These are phyloP conservation scores for Horisme vitalbata DNA, from an alignment of 2,888 invertebrate species.

Conservation along the genomic window DNA sequence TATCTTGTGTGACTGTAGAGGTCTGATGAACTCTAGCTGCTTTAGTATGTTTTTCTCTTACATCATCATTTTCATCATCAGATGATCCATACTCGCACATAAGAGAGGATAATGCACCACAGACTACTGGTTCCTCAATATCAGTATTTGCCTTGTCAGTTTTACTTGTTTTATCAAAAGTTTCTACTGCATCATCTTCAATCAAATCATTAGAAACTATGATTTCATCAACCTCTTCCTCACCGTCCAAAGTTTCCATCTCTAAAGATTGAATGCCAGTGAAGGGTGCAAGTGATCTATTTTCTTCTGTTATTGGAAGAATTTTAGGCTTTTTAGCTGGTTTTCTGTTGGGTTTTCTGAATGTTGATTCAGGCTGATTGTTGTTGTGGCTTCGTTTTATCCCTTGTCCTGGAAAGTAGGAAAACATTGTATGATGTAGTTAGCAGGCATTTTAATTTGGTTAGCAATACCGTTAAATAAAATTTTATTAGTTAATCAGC, in stretches of 20 bases:
- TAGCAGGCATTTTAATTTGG: too few relatives aligned
- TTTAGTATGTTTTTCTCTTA: not conserved
- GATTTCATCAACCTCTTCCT: constrained; percentile 37
- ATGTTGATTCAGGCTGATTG: constrained; percentile 25
- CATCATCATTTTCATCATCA: constrained; percentile 61
- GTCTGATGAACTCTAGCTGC: not conserved
- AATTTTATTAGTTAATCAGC: not conserved
- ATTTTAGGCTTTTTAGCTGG: constrained; percentile 39
- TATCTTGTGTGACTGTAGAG: not conserved
- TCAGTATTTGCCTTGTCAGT: constrained; percentile 1
- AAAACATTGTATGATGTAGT: too few relatives aligned
- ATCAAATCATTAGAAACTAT: constrained; percentile 45
- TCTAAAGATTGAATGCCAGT: constrained; percentile 68
- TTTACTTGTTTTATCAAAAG: not conserved
- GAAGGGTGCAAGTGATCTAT: constrained; percentile 70
- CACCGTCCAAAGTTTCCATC: constrained; percentile 47
- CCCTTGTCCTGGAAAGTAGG: constrained; percentile 26
- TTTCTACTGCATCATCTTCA: constrained; percentile 60
- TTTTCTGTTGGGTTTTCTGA: constrained; percentile 24
- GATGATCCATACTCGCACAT: constrained; percentile 83
- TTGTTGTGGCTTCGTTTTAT: constrained; percentile 38
- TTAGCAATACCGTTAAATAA: too few relatives aligned
- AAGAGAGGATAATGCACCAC: constrained; percentile 80
- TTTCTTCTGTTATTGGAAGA: constrained; percentile 41
- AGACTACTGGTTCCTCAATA: constrained; percentile 53